Base-by-base conservation (phyloP, 1,140 invertebrate species). In the Caenorhabditis briggsae region DNA sequence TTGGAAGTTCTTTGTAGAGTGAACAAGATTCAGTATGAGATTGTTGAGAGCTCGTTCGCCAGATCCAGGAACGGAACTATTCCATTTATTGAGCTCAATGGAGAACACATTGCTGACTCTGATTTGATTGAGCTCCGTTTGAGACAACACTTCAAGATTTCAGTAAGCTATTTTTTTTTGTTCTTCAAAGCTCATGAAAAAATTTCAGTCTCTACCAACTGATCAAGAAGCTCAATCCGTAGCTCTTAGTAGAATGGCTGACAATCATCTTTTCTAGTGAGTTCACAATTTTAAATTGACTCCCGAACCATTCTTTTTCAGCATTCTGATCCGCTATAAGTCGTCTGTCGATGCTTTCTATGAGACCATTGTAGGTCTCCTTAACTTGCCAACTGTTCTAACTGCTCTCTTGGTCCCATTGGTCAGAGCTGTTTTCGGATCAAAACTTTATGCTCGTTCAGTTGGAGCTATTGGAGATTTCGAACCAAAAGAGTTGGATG, bases 21-120 rank as follows among this genome's bases (percentile, higher is more conserved):
- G 89, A 95, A 95, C 90, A 96, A 95, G 89, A 94, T 97, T 92
- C 96, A 96, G 94, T 97, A 97, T 93, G 96, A 97, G 84, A 43
- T 64, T 43, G 20, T 59, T 41, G 55, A 86, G 18, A 86, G 12
- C 8, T 41, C 53, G 33, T 55, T 61, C 16, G 55, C 8, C 23
- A 46, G 86, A 90, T 97, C 96, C 87, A 96, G 96, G 94, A 97
- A 97, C 92, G 96, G 96, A 58, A 95, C 96, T 90, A 93, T 97
- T 86, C 96, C 96, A 25, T 97, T 97, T 93, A 94, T 97, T 74
- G 96, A 97, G 93, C 92, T 97, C n/a, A 97, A 97, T 93, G 96
- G 96, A 74, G 96, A 96, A 92, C 96, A 97, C 93, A 96, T 97
- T 85, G 95, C 96, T 53, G 96, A 97, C 92, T 96, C 96, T 90